Conservation (phyloP, 2,888 invertebrate genomes). For the Synanthedon myopaeformis region DNA sequence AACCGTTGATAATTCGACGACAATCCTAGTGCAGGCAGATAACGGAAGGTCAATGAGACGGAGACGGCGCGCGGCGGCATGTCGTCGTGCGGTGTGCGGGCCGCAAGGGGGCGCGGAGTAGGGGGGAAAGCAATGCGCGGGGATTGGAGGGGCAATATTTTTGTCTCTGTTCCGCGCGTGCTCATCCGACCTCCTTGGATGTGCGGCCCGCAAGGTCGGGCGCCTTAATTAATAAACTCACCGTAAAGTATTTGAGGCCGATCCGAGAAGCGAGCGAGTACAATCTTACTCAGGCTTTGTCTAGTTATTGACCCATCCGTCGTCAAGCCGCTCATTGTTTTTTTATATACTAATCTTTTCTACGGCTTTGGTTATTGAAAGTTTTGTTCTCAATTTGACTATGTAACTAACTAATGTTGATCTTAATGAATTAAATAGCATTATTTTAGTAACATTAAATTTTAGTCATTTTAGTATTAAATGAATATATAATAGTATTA, state of each 20-base stretch:
- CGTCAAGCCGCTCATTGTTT: conserved; percentile 32
- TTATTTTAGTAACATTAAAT: too few relatives aligned
- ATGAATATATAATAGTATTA: too few relatives aligned
- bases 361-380: too few relatives aligned
- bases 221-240: conserved; percentile 70
- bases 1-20: conserved; percentile 21
- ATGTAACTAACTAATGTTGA: not conserved
- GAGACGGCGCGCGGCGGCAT: conserved; percentile 44
- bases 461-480: too few relatives aligned
- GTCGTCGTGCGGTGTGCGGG: conserved; percentile 30
- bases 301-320: conserved; percentile 62
- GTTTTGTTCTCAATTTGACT: not conserved
- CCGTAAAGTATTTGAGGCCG: conserved; percentile 69
- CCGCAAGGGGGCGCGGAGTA: conserved; percentile 14
- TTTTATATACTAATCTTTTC: conserved; percentile 17
- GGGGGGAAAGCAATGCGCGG: conserved; percentile 15
- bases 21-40: conserved; percentile 56
- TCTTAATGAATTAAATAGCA: too few relatives aligned
- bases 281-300: conserved; percentile 65
- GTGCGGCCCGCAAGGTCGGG: conserved; percentile 68
- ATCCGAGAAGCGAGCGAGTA: conserved; percentile 59
- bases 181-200: conserved; percentile 44
- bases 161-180: conserved; percentile 41
- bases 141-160: conserved; percentile 16
- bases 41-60: conserved; percentile 67